These are phyloP conservation scores for Drosophila tanythrix DNA, from an alignment of 2,888 invertebrate genomes.

Conservation along the genomic window DNA sequence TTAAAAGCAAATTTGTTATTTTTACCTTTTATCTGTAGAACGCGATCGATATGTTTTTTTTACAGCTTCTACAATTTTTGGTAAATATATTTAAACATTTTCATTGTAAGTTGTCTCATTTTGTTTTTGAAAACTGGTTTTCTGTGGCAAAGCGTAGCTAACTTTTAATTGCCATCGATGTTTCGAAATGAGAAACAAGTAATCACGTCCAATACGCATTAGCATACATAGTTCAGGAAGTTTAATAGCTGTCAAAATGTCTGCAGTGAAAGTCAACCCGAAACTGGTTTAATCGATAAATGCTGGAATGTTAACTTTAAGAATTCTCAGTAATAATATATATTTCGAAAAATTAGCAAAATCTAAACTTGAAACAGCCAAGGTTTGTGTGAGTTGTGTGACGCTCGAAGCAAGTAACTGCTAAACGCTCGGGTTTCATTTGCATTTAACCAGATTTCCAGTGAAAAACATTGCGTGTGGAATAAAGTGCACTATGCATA, in stretches of 20 bases:
- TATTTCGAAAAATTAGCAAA: not conserved
- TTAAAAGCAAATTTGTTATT: not conserved
- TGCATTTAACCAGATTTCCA: slow-evolving; percentile 70
- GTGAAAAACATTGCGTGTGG: slow-evolving; percentile 71
- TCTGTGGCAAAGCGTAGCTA: not conserved
- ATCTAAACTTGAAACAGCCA: not conserved
- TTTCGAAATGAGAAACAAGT: not conserved
- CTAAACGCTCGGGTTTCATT: slow-evolving; percentile 38
- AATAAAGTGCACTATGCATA: slow-evolving; percentile 51
- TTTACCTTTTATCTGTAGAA: not conserved
- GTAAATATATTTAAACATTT: not conserved
- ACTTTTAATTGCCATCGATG: slow-evolving; percentile 9
- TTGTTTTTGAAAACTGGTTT: not conserved
- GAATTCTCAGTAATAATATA: not conserved
- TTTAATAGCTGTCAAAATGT: slow-evolving; percentile 7
- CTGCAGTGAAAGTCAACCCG: slow-evolving; percentile 27
- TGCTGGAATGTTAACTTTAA: not conserved
- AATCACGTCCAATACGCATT: slow-evolving; percentile 31
- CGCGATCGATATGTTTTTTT: not conserved
- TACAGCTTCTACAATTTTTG: not conserved
- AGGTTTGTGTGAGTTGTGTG: slow-evolving; percentile 5
- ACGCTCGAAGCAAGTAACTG: slow-evolving; percentile 7
- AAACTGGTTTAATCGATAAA: slow-evolving; percentile 21
- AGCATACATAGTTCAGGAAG: slow-evolving; percentile 39
- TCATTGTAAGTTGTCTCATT: not conserved